Conservation (phyloP, 2,888 invertebrate species). For the Bursaphelenchus okinawaensis region DNA sequence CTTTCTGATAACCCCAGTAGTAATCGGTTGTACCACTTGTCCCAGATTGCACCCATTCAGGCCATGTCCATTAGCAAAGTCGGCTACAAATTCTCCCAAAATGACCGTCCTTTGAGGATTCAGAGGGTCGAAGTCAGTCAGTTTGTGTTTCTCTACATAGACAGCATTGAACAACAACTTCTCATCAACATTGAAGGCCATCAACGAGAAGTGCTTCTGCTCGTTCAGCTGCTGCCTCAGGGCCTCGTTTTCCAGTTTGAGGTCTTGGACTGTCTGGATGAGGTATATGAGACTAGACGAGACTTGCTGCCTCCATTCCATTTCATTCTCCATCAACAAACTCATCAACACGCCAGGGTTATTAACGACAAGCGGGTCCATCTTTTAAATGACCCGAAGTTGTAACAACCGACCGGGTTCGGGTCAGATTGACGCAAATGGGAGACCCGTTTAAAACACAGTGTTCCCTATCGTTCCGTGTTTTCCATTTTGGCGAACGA, state of each 20-base stretch:
- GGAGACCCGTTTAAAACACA: neutral
- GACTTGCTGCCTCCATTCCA: constrained; percentile 4
- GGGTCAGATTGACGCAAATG: neutral
- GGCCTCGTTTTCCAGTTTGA: neutral
- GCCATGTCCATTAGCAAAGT: constrained; percentile 7
- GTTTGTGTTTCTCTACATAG: neutral
- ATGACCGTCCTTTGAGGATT: neutral
- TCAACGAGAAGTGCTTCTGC: neutral
- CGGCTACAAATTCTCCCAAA: constrained; percentile 9
- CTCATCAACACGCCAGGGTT: neutral
- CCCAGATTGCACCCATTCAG: constrained; percentile 4
- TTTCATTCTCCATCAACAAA: constrained; percentile 8
- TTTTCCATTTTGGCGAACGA: neutral
- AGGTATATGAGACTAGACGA: neutral
- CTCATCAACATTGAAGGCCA: neutral
- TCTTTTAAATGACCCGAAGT: neutral
- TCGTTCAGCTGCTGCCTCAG: constrained; percentile 5
- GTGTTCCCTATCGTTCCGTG: neutral
- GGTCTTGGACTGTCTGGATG: constrained; percentile 1
- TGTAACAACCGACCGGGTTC: neutral
- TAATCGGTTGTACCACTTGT: constrained; percentile 13
- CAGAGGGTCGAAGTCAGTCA: constrained; percentile 8
- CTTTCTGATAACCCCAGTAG: constrained; percentile 11
- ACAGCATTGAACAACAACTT: neutral
- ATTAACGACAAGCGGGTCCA: neutral